phyloP scores from a whole-genome alignment of 2,888 invertebrate species.

The Leptinotarsa peninsularis region DNA sequence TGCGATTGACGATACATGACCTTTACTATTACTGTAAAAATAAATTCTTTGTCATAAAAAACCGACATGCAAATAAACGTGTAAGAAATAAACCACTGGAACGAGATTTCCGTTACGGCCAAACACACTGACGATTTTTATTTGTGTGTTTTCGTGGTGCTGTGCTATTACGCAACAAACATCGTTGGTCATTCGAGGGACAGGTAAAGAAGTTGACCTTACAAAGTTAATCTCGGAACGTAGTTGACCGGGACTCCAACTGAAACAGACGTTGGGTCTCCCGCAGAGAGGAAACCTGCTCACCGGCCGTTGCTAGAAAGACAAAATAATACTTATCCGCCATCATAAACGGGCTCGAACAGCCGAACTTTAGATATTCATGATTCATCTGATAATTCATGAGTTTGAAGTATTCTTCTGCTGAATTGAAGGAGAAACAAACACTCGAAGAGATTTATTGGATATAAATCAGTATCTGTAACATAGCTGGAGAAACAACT shows the following conservation, averaged over 20 bases:
- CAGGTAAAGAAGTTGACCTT: slow-evolving; percentile 20
- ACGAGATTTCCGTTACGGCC: too few species aligned
- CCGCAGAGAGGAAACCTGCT: slow-evolving; percentile 40
- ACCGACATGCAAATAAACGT: too few species aligned
- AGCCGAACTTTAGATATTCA: slow-evolving; percentile 34
- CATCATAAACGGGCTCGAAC: slow-evolving; percentile 32
- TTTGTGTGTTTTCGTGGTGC: background rate
- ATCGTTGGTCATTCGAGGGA: slow-evolving; percentile 13
- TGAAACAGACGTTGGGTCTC: slow-evolving; percentile 40
- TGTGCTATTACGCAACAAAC: background rate
- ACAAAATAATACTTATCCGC: slow-evolving; percentile 32
- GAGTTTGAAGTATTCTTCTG: too few species aligned
- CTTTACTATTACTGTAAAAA: too few species aligned
- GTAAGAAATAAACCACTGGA: too few species aligned
- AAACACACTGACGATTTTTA: too few species aligned
- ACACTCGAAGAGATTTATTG: too few species aligned
- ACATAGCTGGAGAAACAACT: too few species aligned
- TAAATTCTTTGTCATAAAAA: too few species aligned
- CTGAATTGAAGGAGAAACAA: too few species aligned
- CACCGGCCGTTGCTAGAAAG: slow-evolving; percentile 31
- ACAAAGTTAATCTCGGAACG: slow-evolving; percentile 4
- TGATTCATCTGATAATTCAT: background rate
- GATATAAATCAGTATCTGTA: too few species aligned
- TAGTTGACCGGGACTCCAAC: slow-evolving; percentile 23
- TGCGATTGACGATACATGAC: too few species aligned